Percentiles rank a stretch among this genome's conserved stretches.
These are phyloP conservation scores for Acronicta aceris DNA, from an alignment of 2,888 invertebrate species.

Conservation along the genomic window DNA sequence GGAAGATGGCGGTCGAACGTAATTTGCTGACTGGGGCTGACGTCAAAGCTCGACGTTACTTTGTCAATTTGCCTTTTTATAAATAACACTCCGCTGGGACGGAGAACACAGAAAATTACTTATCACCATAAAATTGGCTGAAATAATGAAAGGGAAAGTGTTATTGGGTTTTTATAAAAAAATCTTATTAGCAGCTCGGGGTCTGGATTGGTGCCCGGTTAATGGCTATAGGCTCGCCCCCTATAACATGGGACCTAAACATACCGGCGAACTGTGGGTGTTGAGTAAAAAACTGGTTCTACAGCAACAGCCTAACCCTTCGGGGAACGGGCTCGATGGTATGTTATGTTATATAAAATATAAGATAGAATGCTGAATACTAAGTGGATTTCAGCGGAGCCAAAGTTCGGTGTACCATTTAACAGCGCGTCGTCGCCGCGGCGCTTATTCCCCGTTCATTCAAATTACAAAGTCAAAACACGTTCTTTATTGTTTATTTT, in stretches of 20 bases:
- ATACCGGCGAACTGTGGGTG: no score
- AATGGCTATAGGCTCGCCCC: no score
- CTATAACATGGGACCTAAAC: no score
- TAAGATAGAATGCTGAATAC: background rate
- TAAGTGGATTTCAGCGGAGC: background rate
- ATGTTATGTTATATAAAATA: no score
- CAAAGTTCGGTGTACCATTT: background rate
- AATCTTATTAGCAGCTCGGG: no score
- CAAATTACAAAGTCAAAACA: background rate
- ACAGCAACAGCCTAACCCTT: no score
- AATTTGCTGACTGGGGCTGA: slow-evolving; percentile 54
- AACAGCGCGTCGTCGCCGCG: background rate
- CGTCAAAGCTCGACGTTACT: slow-evolving; percentile 61
- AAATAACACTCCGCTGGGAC: slow-evolving; percentile 48
- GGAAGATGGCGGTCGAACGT: slow-evolving; percentile 51
- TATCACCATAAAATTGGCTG: slow-evolving; percentile 39
- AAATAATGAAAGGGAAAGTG: slow-evolving; percentile 23
- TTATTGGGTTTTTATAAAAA: no score
- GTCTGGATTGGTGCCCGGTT: no score
- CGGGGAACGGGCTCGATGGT: no score
- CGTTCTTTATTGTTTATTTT: background rate
- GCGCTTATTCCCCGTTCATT: background rate
- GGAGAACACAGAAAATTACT: slow-evolving; percentile 58
- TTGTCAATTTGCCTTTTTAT: slow-evolving; percentile 64
- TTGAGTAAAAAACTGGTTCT: no score